Evolutionary conservation across 2,113 vertebrate genomes (phyloP).

Genomic region (Blennius ocellaris): DNA sequence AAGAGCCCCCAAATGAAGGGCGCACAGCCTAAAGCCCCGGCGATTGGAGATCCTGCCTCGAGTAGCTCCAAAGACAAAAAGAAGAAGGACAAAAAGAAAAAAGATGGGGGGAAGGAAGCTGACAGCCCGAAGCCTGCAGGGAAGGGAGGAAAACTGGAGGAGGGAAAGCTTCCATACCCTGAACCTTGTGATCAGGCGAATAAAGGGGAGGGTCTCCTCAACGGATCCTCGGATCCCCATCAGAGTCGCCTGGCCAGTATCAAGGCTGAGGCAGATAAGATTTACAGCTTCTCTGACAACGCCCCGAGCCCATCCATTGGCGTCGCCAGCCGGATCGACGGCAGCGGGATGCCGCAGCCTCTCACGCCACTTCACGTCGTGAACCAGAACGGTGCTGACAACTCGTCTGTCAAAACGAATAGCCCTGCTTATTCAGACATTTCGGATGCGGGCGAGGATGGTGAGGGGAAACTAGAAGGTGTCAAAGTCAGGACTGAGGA

Average conservation of each 20-base stretch:
- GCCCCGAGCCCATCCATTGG: conserved; percentile 97
- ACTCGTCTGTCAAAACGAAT: conserved; percentile 94
- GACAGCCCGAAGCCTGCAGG: conserved; percentile 92
- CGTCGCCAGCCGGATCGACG: conserved; percentile 91
- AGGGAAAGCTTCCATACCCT: conserved; percentile 92
- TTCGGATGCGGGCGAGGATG: conserved; percentile 96
- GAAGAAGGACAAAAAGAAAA: conserved; percentile 99
- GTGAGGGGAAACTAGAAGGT: conserved; percentile 91
- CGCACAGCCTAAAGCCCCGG: conserved; percentile 92
- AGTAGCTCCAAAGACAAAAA: conserved; percentile 97
- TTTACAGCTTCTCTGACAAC: conserved; percentile 98
- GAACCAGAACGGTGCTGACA: conserved; percentile 96
- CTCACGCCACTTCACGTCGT: conserved; percentile 90
- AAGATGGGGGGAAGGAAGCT: conserved; percentile 89
- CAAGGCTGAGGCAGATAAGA: conserved; percentile 97
- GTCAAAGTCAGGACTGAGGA: conserved; percentile 91
- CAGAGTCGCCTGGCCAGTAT: conserved; percentile 98
- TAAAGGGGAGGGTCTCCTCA: conserved; percentile 92
- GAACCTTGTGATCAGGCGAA: conserved; percentile 87
- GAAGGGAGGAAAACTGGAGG: conserved; percentile 90
- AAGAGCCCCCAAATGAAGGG: conserved; percentile 97
- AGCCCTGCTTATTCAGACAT: conserved; percentile 98
- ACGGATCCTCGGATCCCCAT: conserved; percentile 93
- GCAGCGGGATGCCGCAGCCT: conserved; percentile 87
- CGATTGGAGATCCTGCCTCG: conserved; percentile 91